A percentile compares a stretch with the other conserved stretches of the same genome.
Evolutionary conservation across 2,113 vertebrate genomes (phyloP).

Genomic region (Miniopterus natalensis): DNA sequence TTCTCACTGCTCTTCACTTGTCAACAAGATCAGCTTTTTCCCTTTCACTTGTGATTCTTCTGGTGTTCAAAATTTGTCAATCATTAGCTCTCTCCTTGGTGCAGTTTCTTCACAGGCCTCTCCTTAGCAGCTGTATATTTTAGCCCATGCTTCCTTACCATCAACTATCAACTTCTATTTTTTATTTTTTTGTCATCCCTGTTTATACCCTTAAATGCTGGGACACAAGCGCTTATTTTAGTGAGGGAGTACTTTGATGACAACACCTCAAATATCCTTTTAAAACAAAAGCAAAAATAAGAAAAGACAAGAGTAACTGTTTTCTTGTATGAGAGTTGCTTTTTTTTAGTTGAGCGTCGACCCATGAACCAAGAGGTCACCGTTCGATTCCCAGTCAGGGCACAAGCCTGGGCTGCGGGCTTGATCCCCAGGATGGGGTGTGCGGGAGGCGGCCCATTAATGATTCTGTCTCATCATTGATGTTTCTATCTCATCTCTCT

Average conservation of each 20-base stretch:
- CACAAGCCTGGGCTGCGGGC: no score
- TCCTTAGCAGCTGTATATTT: neutral
- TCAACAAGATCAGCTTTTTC: neutral
- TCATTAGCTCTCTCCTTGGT: neutral
- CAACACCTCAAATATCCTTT: neutral
- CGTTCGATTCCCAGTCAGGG: no score
- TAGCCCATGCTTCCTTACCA: neutral
- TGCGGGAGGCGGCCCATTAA: no score
- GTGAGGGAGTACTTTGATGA: neutral
- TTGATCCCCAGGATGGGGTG: no score
- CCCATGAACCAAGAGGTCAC: no score
- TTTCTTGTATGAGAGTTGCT: neutral
- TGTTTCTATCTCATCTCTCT: no score
- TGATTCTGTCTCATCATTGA: no score
- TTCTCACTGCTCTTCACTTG: conserved; percentile 42
- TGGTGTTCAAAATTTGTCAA: neutral
- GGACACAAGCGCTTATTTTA: neutral
- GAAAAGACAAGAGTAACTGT: neutral
- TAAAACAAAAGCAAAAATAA: neutral
- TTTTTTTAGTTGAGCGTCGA: neutral
- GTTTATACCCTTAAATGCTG: neutral
- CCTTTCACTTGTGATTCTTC: neutral
- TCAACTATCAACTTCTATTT: no score
- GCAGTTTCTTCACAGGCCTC: accelerated
- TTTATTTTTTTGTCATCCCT: neutral